phyloP scores from a whole-genome alignment of 2,113 vertebrate genomes.

The Sylvilagus bachmani region DNA sequence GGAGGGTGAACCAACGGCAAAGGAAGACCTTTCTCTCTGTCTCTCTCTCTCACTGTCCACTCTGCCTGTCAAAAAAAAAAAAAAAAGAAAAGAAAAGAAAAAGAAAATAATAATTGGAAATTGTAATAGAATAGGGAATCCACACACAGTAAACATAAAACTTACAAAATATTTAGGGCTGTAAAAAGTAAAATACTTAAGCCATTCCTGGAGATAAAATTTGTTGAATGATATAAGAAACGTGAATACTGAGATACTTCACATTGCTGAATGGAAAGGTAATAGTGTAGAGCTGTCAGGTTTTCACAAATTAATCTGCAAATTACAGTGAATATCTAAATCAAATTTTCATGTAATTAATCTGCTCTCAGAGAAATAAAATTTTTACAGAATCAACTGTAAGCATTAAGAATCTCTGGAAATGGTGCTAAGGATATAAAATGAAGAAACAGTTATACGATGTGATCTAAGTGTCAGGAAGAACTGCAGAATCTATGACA shows the following conservation, averaged over 20 bases:
- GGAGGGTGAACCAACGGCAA: too few species aligned
- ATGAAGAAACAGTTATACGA: neutral
- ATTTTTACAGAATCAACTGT: neutral
- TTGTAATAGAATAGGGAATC: neutral
- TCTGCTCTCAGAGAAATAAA: neutral
- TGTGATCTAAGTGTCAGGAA: neutral
- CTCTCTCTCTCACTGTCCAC: too few species aligned
- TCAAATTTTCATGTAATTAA: neutral
- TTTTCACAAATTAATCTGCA: neutral
- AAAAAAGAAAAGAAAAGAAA: too few species aligned
- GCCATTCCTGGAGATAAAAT: neutral
- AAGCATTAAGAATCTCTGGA: neutral
- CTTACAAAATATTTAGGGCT: neutral
- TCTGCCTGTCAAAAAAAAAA: too few species aligned
- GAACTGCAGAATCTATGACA: neutral
- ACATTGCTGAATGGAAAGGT: neutral
- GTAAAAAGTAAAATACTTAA: neutral
- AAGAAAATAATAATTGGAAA: too few species aligned
- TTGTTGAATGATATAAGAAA: neutral
- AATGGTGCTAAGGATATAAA: neutral
- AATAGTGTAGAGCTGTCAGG: neutral
- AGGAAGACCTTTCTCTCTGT: too few species aligned
- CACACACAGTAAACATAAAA: neutral
- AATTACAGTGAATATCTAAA: conserved; percentile 3
- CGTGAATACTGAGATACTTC: neutral